A percentile compares a stretch with the other conserved stretches of the same genome.
These are phyloP conservation scores for Quiscalus mexicanus DNA, from an alignment of 2,113 vertebrate genomes.

Conservation along the genomic window DNA sequence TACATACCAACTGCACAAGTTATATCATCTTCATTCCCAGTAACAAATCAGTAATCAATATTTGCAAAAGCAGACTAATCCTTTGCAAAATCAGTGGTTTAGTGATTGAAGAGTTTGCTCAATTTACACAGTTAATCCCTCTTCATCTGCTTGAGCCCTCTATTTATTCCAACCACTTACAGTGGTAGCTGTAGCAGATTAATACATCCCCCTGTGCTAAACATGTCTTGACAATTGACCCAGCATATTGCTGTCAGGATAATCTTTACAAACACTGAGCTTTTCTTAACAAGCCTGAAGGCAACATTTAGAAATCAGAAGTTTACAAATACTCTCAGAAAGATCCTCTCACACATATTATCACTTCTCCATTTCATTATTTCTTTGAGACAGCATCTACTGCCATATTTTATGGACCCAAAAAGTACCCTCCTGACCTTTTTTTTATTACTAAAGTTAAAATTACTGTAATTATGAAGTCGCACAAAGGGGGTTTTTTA, in stretches of 20 bases:
- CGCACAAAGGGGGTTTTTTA: neutral
- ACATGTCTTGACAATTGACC: constrained; percentile 80
- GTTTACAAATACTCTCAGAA: constrained; percentile 73
- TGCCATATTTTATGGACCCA: neutral
- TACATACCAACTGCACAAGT: constrained; percentile 67
- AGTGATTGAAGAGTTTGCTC: constrained; percentile 86
- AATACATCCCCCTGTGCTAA: constrained; percentile 74
- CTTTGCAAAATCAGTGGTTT: constrained; percentile 83
- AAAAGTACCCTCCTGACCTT: neutral
- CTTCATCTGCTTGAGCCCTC: constrained; percentile 81
- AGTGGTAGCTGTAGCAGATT: constrained; percentile 74
- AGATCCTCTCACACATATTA: neutral
- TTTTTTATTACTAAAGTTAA: neutral
- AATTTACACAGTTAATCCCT: constrained; percentile 86
- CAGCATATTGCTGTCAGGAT: constrained; percentile 76
- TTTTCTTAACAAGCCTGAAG: constrained; percentile 72
- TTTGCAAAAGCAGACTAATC: constrained; percentile 84
- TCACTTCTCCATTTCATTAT: neutral
- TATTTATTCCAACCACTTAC: constrained; percentile 79
- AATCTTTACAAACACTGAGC: constrained; percentile 79
- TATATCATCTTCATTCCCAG: constrained; percentile 76
- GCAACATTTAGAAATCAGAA: constrained; percentile 71
- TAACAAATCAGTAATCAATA: constrained; percentile 87
- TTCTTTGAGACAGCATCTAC: neutral
- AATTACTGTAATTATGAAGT: neutral